phyloP scores from a whole-genome alignment of 2,797 vertebrate species.

The Pterois miles region DNA sequence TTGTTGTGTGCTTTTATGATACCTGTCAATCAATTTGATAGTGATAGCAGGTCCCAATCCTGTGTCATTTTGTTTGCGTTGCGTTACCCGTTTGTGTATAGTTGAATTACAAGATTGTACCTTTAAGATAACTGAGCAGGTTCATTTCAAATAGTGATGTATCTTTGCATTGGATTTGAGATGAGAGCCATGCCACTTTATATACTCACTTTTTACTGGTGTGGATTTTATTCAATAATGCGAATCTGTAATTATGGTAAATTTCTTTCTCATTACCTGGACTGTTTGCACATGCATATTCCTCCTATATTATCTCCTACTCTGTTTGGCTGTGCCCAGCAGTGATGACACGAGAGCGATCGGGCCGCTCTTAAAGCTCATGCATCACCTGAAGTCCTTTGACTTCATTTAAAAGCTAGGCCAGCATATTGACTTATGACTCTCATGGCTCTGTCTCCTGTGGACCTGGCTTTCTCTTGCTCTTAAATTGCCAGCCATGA shows the following conservation, averaged over 20 bases:
- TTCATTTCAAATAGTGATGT: neutral
- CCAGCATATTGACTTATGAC: slow-evolving; percentile 59
- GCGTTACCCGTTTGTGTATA: neutral
- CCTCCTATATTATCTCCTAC: slow-evolving; percentile 27
- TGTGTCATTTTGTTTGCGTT: neutral
- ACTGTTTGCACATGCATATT: slow-evolving; percentile 58
- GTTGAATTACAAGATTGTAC: neutral
- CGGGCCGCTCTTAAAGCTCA: slow-evolving; percentile 26
- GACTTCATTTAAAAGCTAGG: slow-evolving; percentile 70
- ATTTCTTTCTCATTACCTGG: slow-evolving; percentile 12
- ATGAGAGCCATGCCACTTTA: neutral
- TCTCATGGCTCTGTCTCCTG: slow-evolving; percentile 43
- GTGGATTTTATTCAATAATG: slow-evolving; percentile 1
- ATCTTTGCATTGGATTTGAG: neutral
- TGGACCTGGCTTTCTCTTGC: slow-evolving; percentile 46
- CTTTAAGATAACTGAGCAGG: neutral
- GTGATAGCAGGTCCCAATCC: neutral
- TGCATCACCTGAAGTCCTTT: slow-evolving; percentile 44
- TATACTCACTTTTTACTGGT: neutral
- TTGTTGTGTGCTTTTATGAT: neutral
- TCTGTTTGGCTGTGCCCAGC: slow-evolving; percentile 28
- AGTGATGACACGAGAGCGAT: slow-evolving; percentile 25
- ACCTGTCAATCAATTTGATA: neutral
- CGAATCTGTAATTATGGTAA: neutral
- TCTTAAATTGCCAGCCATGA: slow-evolving; percentile 61